Conservation (phyloP, 37 sponge, comb jelly and placozoan species). For the Amphimedon queenslandica region DNA sequence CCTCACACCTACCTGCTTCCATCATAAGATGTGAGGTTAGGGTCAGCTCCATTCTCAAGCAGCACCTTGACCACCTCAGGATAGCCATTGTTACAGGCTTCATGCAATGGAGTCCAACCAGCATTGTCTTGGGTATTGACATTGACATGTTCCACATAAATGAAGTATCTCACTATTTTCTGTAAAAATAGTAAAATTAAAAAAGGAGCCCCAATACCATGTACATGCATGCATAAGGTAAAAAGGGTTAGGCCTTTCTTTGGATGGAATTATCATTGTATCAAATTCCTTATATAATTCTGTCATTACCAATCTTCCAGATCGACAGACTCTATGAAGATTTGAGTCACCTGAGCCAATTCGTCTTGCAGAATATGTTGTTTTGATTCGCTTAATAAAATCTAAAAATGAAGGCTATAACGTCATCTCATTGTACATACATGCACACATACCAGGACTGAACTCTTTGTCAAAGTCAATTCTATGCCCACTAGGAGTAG, state of each 20-base stretch:
- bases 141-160: conserved; percentile 18
- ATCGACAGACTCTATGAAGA: conserved; percentile 68
- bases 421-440: background rate
- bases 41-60: conserved; percentile 69
- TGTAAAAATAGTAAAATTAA: conserved; percentile 4
- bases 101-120: conserved; percentile 88
- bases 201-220: background rate
- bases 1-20: conserved; percentile 59
- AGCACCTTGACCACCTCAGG: conserved; percentile 43
- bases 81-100: conserved; percentile 61
- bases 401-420: conserved; percentile 10
- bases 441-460: too few relatives aligned
- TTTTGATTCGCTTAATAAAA: conserved; percentile 32
- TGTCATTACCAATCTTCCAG: conserved; percentile 45
- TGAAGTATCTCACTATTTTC: conserved; percentile 67
- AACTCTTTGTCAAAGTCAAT: too few relatives aligned
- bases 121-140: conserved; percentile 76
- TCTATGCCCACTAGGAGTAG: too few relatives aligned
- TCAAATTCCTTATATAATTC: too few relatives aligned
- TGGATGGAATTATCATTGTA: too few relatives aligned
- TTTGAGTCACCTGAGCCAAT: conserved; percentile 72
- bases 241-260: background rate
- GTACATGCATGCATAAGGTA: background rate
- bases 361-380: conserved; percentile 14
- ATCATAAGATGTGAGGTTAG: conserved; percentile 62